phyloP scores from a whole-genome alignment of 2,888 invertebrate species.

The Megamerina dolium region DNA sequence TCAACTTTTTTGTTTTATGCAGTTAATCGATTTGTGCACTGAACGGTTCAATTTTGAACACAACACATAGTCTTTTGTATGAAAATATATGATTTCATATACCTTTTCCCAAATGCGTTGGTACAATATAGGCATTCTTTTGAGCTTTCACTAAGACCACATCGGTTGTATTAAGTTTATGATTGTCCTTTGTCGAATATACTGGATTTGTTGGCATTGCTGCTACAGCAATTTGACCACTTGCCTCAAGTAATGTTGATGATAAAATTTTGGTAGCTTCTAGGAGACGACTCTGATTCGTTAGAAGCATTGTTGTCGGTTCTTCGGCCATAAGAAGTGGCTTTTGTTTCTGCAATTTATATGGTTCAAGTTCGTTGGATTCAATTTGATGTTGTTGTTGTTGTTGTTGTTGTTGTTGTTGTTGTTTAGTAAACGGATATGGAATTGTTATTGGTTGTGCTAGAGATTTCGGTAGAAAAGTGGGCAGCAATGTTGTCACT shows the following conservation, averaged over 20 bases:
- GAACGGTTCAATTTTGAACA: too few species aligned
- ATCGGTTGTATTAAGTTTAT: conserved; percentile 21
- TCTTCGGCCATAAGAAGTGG: conserved; percentile 23
- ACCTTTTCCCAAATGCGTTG: conserved; percentile 20
- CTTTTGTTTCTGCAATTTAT: not conserved
- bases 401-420: conserved; percentile 8
- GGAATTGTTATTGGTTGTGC: conserved; percentile 12
- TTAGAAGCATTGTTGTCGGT: conserved; percentile 16
- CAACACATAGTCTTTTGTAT: too few species aligned
- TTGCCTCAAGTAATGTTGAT: conserved; percentile 22
- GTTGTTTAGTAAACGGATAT: not conserved
- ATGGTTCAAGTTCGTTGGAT: too few species aligned
- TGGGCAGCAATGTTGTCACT: conserved; percentile 15
- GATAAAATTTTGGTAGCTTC: conserved; percentile 26
- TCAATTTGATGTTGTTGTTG: conserved; percentile 5
- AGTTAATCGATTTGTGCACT: too few species aligned
- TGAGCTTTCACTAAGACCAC: conserved; percentile 27
- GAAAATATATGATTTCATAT: not conserved
- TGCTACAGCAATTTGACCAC: conserved; percentile 1
- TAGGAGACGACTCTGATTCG: conserved; percentile 23
- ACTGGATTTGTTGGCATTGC: not conserved
- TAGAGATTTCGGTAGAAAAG: conserved; percentile 20
- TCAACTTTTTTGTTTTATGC: too few species aligned
- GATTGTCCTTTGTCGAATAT: conserved; percentile 1
- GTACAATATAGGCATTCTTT: conserved; percentile 28